Base-by-base conservation (phyloP, 1,140 invertebrate genomes). In the Temnothorax nylanderi region DNA sequence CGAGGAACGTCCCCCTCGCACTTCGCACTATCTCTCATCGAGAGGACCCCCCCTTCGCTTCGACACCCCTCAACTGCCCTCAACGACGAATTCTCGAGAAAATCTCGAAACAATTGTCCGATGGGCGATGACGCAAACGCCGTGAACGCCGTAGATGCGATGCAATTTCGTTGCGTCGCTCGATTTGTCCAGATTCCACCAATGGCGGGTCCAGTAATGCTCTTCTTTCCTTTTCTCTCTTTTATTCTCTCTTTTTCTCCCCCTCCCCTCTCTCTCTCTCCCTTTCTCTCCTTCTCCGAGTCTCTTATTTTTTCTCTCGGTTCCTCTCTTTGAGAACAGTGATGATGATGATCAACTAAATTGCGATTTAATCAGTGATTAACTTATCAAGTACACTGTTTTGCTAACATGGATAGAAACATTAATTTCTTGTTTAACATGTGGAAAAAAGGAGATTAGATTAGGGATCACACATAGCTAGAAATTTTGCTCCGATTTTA, bases 101-200 rank as follows among this genome's bases (percentile, higher is more conserved):
- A 34, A 47, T 69, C 11, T 10, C 13, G 21, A 26, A 75, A 56
- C 32, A 56, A 37, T 37, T 10, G 37, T 0, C 47, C 5, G 32
- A 37, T 54, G 44, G n/a, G n/a, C n/a, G n/a, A n/a, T n/a, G n/a
- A 75, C 34, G 72, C 32, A 71, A 56, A 74, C 32, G 26, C 71
- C 10, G 32, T 49, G 16, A 21, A 26, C 21, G 67, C 21, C 21
- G 26, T 26, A 26, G 26, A 26, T 8, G 44, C 34, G 0, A 65
- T 8, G 44, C 16, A 0, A n/a, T 34, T 34, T 0, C 47, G 11
- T 32, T 8, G 34, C 0, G 51, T 13, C 16, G 11, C 18, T 37
- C 1, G 32, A 75, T 16, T 58, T 58, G 72, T 75, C 72, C 72
- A 41, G n/a, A 41, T 16, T 37, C n/a, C 34, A 10, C 72, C 72